phyloP scores from a whole-genome alignment of 2,113 vertebrate genomes.

The Urocynchramus pylzowi region DNA sequence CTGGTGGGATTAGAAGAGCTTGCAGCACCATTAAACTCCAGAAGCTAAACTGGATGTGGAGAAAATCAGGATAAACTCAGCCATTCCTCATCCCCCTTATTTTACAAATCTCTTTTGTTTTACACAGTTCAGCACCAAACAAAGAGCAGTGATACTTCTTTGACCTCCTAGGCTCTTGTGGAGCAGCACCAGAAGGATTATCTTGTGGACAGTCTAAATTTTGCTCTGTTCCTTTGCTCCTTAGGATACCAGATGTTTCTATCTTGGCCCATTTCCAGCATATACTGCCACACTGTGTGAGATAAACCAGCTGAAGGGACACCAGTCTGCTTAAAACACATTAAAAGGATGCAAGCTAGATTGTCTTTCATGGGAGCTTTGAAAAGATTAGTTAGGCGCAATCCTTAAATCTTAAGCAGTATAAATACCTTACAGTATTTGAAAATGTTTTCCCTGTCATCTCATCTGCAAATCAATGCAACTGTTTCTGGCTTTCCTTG shows the following conservation, averaged over 20 bases:
- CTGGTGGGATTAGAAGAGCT: not conserved
- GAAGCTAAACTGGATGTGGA: not conserved
- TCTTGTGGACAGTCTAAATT: not conserved
- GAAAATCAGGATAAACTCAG: not conserved
- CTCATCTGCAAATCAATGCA: constrained; percentile 57
- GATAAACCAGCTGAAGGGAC: not conserved
- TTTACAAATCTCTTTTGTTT: not conserved
- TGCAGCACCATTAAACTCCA: not conserved
- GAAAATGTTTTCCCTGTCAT: constrained; percentile 40
- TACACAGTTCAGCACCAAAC: not conserved
- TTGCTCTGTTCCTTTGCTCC: not conserved
- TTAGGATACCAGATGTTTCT: not conserved
- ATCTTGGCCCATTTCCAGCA: not conserved
- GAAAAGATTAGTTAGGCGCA: constrained; percentile 19
- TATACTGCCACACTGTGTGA: not conserved
- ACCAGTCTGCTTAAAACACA: not conserved
- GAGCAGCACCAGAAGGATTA: not conserved
- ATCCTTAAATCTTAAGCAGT: constrained; percentile 26
- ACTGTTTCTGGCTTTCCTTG: constrained; percentile 34
- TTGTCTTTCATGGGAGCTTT: constrained; percentile 31
- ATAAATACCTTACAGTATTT: constrained; percentile 44
- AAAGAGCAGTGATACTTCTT: not conserved
- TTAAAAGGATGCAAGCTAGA: not conserved
- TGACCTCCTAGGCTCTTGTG: not conserved
- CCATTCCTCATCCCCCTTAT: not conserved